Base-by-base conservation (phyloP, 2,888 invertebrate species). In the Chaitophorus viminalis region DNA sequence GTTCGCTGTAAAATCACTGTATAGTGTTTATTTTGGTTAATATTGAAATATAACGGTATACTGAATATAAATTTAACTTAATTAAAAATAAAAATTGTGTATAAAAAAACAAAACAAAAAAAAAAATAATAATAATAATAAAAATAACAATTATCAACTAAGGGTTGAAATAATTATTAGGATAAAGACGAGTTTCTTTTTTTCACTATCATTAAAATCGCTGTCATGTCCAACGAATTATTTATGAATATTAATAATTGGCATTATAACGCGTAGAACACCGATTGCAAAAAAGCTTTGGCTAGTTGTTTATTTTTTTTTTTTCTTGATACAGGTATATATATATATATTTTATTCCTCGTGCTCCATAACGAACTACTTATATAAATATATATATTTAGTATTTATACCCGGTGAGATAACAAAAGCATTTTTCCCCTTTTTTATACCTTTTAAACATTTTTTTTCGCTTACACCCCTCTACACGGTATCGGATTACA, bases 401-500 rank as follows among this genome's bases (percentile, higher is more conserved):
- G n/a, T n/a, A 79, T 65, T 79, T 39, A 68, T 33, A n/a, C 29
- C 65, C 36, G 4, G n/a, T 11, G 36, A 39, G n/a, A 39, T 65
- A 68, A 79, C 65, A 82, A 82, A 82, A 72, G 54, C 82, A 33
- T 72, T 46, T 82, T 70, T 81, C n/a, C n/a, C n/a, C n/a, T 68
- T 68, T 29, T 68, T 25, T 65, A 18, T 60, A 25, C 60, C n/a
- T 39, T 52, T 52, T 17, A 31, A 72, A 25, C 29, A 31, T 46
- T 52, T 68, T 78, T 70, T 29, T 46, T 25, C 9, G 29, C 33
- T 14, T 18, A 29, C 18, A 52, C 82, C 72, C 52, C 75, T 75
- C n/a, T 74, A 21, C 60, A 36, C 83, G 39, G 36, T 83, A 83
- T 83, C 83, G 83, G 60, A 83, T 83, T 83, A 83, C 83, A 75